Evolutionary conservation across 2,888 invertebrate genomes (phyloP), one percentile per base, ranked within the genome.

Genomic region (Agonopterix arenella): DNA sequence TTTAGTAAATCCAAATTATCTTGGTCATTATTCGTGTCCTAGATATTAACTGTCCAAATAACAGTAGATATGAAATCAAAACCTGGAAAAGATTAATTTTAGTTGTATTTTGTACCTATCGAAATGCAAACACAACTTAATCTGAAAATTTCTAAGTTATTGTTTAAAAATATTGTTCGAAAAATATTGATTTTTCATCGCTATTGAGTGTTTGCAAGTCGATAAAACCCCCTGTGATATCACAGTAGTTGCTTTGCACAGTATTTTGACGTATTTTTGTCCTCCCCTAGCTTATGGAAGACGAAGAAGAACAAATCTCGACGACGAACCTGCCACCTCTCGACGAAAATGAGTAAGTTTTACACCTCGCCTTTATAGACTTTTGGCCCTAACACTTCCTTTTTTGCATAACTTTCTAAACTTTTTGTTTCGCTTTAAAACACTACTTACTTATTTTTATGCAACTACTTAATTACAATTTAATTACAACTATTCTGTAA

Each of bases 191-290:
- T 37, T 42, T 36, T 36, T 48, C 18, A 18, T 18, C 18, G 18
- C 18, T 4, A 18, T 18, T 51, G 53, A 13, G 51, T 62, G 60
- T 63, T 60, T 60, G 58, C 60, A 60, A 46, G 42, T 48, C 53
- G 46, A 52, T 36, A 28, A 5, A 46, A 37, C 40, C 45, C 56
- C 60, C 60, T 54, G 54, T 66, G 62, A 53, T 54, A 58, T 62
- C 73, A 75, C 68, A 48, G 79, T 85, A 88, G 86, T 62, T 61
- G 86, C 85, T 86, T 85, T 50, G 86, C 86, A 86, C 86, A 68
- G 85, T 85, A 85, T 77, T 62, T 84, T 86, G 84, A 85, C 76
- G 75, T 84, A 70, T 77, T 62, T 68, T 70, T 80, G 63, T 75
- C 47, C 51, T 68, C 64, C 28, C 69, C 62, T 84, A 85, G 85